Conservation (phyloP, 2,797 vertebrate genomes). For the Anolis apletophallus region DNA sequence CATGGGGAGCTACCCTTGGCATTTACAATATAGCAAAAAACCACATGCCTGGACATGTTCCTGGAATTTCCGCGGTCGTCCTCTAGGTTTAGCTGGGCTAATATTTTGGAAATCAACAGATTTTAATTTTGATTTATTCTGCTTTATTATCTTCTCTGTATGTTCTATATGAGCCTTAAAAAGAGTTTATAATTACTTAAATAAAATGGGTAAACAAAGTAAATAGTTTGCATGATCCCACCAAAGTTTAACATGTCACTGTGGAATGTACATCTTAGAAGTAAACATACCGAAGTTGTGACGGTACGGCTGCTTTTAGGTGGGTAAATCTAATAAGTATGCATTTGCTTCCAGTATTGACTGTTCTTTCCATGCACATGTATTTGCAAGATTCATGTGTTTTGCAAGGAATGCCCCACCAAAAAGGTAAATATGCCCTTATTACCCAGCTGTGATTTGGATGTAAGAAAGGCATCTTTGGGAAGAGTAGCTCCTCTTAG, state of each 20-base stretch:
- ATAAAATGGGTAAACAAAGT: not conserved
- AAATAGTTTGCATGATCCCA: not conserved
- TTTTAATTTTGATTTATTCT: not conserved
- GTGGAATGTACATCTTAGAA: not conserved
- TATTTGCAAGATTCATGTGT: fast-evolving
- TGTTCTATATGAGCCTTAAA: too few relatives aligned
- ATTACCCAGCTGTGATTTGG: slow-evolving; percentile 31
- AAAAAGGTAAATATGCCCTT: slow-evolving; percentile 24
- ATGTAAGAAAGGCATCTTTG: slow-evolving; percentile 50
- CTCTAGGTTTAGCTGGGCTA: too few relatives aligned
- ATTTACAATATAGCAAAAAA: too few relatives aligned
- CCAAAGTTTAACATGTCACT: not conserved
- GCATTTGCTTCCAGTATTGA: not conserved
- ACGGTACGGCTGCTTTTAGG: not conserved
- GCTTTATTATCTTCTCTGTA: not conserved
- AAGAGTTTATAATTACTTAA: not conserved
- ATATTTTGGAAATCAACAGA: not conserved
- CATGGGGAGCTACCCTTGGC: too few relatives aligned
- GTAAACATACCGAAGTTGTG: not conserved
- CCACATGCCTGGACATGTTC: too few relatives aligned
- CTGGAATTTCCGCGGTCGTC: too few relatives aligned
- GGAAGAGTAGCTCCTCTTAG: slow-evolving; percentile 44
- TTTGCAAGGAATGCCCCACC: not conserved
- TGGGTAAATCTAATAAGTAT: not conserved
- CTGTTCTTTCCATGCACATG: fast-evolving